These are phyloP conservation scores for Aelia acuminata DNA, from an alignment of 2,888 invertebrate species.

Conservation along the genomic window DNA sequence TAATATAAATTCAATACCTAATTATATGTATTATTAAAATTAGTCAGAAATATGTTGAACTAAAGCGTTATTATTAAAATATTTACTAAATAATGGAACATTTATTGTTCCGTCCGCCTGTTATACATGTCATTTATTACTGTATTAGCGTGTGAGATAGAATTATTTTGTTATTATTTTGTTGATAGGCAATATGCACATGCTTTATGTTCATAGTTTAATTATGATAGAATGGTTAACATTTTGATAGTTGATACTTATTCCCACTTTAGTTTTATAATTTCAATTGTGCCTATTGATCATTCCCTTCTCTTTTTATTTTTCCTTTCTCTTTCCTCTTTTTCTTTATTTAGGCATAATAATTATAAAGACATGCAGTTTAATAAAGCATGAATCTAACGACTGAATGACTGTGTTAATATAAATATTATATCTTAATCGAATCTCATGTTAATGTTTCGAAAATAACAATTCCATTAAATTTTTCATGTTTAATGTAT, in stretches of 20 bases:
- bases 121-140: slow-evolving; percentile 3
- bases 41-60: not conserved
- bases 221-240: slow-evolving; percentile 24
- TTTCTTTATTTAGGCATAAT: slow-evolving; percentile 37
- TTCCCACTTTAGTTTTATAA: not conserved
- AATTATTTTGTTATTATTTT: slow-evolving; percentile 18
- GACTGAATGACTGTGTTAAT: slow-evolving; percentile 58
- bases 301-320: not conserved
- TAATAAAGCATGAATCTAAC: slow-evolving; percentile 52
- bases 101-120: not conserved
- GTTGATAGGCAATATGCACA: not conserved
- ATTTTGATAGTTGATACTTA: slow-evolving; percentile 24
- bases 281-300: slow-evolving; percentile 31
- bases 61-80: not conserved
- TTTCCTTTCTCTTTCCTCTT: not conserved
- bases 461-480: slow-evolving; percentile 37
- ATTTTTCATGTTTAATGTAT: slow-evolving; percentile 39
- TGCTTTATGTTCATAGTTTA: slow-evolving; percentile 25
- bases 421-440: slow-evolving; percentile 50
- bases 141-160: slow-evolving; percentile 25
- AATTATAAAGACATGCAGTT: slow-evolving; percentile 53
- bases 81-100: not conserved
- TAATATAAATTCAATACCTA: not conserved
- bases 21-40: not conserved
- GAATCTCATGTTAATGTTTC: slow-evolving; percentile 50